A percentile compares a stretch with the other conserved stretches of the same genome.
phyloP scores from a whole-genome alignment of 2,797 vertebrate genomes.

The Xyrichtys novacula region DNA sequence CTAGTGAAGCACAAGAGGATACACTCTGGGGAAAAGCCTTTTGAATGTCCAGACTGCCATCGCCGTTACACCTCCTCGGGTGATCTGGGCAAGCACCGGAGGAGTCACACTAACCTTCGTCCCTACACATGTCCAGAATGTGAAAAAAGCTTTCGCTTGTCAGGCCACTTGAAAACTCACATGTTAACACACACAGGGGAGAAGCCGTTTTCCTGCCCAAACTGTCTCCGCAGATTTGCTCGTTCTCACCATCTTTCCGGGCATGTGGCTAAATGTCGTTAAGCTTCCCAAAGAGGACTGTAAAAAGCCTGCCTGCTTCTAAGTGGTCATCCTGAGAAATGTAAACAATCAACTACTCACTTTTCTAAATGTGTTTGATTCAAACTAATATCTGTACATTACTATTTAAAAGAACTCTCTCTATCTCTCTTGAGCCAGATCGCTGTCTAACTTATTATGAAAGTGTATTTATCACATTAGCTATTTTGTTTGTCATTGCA shows the following conservation, averaged over 20 bases:
- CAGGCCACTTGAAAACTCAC: constrained; percentile 85
- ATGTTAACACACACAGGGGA: constrained; percentile 86
- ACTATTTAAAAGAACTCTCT: constrained; percentile 55
- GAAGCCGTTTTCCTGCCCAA: constrained; percentile 84
- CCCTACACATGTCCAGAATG: constrained; percentile 85
- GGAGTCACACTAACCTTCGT: constrained; percentile 83
- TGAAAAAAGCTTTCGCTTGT: constrained; percentile 81
- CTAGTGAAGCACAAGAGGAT: constrained; percentile 85
- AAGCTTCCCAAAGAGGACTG: constrained; percentile 27
- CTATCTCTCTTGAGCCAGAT: constrained; percentile 26
- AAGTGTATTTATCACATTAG: constrained; percentile 1
- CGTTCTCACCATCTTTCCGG: constrained; percentile 85
- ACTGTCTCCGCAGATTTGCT: constrained; percentile 82
- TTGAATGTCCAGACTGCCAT: constrained; percentile 84
- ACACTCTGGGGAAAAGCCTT: constrained; percentile 86
- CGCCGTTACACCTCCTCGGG: constrained; percentile 84
- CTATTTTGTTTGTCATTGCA: constrained; percentile 35
- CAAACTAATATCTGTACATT: constrained; percentile 22
- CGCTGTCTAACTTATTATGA: constrained; percentile 38
- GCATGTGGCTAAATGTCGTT: constrained; percentile 82
- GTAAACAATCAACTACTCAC: constrained; percentile 13
- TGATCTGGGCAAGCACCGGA: constrained; percentile 84
- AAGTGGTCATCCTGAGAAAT: constrained; percentile 2
- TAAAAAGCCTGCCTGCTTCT: constrained; percentile 18
- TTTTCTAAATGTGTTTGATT: constrained; percentile 31